Evolutionary conservation across 2,888 invertebrate species (phyloP), one percentile per base, ranked within the genome.

Genomic region (Hydrotaea diabolus): DNA sequence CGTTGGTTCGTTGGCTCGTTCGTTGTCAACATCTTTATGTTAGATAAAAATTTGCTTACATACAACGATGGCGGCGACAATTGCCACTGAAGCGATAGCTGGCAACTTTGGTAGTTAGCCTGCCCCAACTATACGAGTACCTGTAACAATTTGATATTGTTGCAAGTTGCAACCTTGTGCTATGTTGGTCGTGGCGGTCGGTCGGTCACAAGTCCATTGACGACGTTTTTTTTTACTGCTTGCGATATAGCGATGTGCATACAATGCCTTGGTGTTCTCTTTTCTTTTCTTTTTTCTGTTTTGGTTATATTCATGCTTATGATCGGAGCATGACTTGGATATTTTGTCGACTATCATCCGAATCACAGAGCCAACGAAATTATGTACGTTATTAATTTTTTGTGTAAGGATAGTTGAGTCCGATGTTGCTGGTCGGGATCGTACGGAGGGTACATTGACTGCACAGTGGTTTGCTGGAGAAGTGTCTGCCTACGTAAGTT

Each of bases 1-100:
- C 84, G 81, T 59, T 57, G n/a, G n/a, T n/a, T n/a, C 57, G 57
- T 21, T 17, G 3, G 9, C 19, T 53, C 17, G 53, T 75, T 78
- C 55, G 46, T 82, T 81, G 81, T 79, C 84, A 85, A 85, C 84
- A 82, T 85, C 79, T 85, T 79, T 77, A 82, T 82, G 81, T 79
- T 43, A 72, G 84, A 81, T 85, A 85, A 84, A 84, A 84, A 76
- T 84, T 84, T 81, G 78, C 81, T 76, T 72, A 59, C 80, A 75
- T 64, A 59, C 80, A 75, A 71, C 80, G 77, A 43, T 66, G 17
- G 49, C 11, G 26, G 7, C 31, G 31, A 7, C 31, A 31, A 31
- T 31, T 31, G 66, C 39, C 66, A 39, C 39, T 36, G 69, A 23
- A 3, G 23, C 46, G 21, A 46, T 43, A 46, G 62, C 31, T 31